A percentile compares a stretch with the other conserved stretches of the same genome.
These are phyloP conservation scores for Nemotelus nigrinus DNA, from an alignment of 2,888 invertebrate genomes.

Conservation along the genomic window DNA sequence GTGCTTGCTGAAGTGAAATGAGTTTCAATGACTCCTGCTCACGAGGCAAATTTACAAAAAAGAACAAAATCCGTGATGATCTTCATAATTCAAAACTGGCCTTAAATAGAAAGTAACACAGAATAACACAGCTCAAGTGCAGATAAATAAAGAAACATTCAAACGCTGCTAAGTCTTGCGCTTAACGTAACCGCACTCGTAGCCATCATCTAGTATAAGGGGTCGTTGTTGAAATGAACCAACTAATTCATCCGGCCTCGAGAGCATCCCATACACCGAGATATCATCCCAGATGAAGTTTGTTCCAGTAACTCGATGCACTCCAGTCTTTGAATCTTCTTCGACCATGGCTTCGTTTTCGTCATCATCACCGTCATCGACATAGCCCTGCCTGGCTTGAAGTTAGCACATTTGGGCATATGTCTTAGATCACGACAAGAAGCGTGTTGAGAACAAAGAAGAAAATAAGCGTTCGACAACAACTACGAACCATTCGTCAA, in stretches of 20 bases:
- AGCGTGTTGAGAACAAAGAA: conserved; percentile 7
- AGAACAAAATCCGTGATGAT: neutral
- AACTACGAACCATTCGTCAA: conserved; percentile 18
- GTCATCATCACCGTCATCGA: neutral
- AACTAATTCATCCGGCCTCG: conserved; percentile 6
- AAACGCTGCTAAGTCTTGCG: neutral
- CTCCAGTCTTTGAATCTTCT: neutral
- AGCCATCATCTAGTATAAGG: conserved; percentile 2
- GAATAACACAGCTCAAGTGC: neutral
- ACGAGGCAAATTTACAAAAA: neutral
- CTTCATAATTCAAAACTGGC: conserved; percentile 1
- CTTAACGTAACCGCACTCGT: neutral
- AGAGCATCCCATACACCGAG: neutral
- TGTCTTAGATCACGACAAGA: conserved; percentile 3
- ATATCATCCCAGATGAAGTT: neutral
- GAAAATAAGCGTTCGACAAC: conserved; percentile 6
- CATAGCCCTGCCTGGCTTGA: neutral
- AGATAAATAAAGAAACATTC: conserved; percentile 23
- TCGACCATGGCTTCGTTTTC: neutral
- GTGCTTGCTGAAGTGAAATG: neutral
- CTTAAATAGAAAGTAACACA: conserved; percentile 21
- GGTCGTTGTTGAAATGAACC: neutral
- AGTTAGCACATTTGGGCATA: conserved; percentile 2
- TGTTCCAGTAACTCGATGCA: neutral
- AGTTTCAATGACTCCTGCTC: neutral